Conservation (phyloP, 2,113 vertebrate genomes). For the Chloropsis hardwickii region DNA sequence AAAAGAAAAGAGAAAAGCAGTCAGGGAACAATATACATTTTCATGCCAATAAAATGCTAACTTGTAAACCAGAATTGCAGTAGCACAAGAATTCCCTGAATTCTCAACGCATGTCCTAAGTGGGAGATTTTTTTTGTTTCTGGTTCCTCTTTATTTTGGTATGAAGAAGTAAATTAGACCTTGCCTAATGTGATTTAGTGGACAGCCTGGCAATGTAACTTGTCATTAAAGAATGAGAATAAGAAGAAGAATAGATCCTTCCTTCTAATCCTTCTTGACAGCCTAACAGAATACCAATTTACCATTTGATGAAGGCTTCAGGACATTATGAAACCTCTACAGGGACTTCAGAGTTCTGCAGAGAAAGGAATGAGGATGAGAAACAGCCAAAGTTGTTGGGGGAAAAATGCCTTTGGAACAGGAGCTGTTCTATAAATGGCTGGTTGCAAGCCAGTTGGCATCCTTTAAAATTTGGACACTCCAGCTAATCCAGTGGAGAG, state of each 20-base stretch:
- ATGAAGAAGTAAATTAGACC: conserved; percentile 36
- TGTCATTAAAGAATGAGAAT: conserved; percentile 53
- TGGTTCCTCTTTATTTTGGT: conserved; percentile 2
- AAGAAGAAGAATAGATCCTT: conserved; percentile 45
- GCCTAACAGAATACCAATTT: conserved; percentile 58
- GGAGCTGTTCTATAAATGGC: neutral
- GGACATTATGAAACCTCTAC: conserved; percentile 44
- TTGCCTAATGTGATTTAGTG: conserved; percentile 58
- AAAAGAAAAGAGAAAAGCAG: neutral
- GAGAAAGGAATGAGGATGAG: conserved; percentile 15
- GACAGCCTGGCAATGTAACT: conserved; percentile 36
- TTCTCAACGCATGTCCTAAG: neutral
- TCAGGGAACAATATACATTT: neutral
- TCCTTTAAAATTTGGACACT: conserved; percentile 3
- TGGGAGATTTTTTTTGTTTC: neutral
- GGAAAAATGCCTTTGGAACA: neutral
- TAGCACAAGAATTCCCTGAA: neutral
- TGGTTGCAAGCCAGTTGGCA: conserved; percentile 19
- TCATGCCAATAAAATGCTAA: neutral
- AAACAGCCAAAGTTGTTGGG: neutral
- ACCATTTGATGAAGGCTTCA: conserved; percentile 55
- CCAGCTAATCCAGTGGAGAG: neutral
- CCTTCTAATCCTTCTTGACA: conserved; percentile 52
- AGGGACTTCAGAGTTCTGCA: conserved; percentile 23
- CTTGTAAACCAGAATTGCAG: neutral